Evolutionary conservation across 2,888 invertebrate genomes (phyloP).

Genomic region (Hypomecis punctinalis): DNA sequence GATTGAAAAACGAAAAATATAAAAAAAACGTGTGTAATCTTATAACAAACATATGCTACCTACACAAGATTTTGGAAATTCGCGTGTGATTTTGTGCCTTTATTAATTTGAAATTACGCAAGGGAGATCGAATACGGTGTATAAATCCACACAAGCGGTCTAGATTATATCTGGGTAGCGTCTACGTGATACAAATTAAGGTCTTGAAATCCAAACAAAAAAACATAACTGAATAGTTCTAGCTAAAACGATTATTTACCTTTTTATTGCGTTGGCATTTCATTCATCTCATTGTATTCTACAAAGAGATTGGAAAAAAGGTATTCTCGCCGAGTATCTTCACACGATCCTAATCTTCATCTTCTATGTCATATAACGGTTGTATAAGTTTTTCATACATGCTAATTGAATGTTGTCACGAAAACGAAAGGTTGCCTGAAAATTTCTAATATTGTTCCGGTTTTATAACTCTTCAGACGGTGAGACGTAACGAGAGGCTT

Average conservation of each 20-base stretch:
- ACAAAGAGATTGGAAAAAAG: neutral
- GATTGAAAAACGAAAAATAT: too few species aligned
- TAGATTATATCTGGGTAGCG: too few species aligned
- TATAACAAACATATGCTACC: too few species aligned
- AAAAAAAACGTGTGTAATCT: too few species aligned
- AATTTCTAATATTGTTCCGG: slow-evolving; percentile 44
- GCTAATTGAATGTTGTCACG: slow-evolving; percentile 63
- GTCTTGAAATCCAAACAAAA: slow-evolving; percentile 8
- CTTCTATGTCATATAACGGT: slow-evolving; percentile 60
- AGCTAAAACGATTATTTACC: slow-evolving; percentile 16
- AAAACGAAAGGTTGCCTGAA: slow-evolving; percentile 48
- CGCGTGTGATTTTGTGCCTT: too few species aligned
- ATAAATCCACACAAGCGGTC: too few species aligned
- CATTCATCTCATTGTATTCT: slow-evolving; percentile 38
- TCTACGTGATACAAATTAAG: neutral
- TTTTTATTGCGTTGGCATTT: slow-evolving; percentile 32
- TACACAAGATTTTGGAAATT: too few species aligned
- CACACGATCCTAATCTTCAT: slow-evolving; percentile 67
- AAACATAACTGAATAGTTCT: slow-evolving; percentile 13
- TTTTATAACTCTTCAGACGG: slow-evolving; percentile 28
- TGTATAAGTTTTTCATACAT: slow-evolving; percentile 41
- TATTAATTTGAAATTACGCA: too few species aligned
- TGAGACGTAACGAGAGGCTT: slow-evolving; percentile 3
- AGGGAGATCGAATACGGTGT: too few species aligned
- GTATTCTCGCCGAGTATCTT: slow-evolving; percentile 43